These are phyloP conservation scores for Forbesichthys agassizii DNA, from an alignment of 2,113 vertebrate genomes.

Conservation along the genomic window DNA sequence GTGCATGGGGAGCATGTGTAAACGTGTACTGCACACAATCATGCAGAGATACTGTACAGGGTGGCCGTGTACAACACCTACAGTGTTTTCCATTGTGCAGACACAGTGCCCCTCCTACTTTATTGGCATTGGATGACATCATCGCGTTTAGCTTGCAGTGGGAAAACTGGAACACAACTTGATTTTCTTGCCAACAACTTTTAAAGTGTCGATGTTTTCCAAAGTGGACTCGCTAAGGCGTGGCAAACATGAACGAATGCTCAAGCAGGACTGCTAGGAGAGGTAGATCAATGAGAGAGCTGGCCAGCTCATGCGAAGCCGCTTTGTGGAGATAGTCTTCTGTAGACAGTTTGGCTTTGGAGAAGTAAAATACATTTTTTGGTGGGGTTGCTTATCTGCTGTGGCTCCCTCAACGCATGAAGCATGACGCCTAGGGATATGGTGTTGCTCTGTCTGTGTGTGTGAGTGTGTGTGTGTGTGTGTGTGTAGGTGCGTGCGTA, in stretches of 20 bases:
- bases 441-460: constrained; percentile 23
- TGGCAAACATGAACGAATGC: constrained; percentile 69
- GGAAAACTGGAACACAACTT: constrained; percentile 15
- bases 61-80: constrained; percentile 10
- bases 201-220: constrained; percentile 60
- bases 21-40: constrained; percentile 7
- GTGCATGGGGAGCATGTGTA: background rate
- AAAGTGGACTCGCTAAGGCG: constrained; percentile 67
- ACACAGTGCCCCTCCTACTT: constrained; percentile 19
- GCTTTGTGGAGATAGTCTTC: constrained; percentile 70
- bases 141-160: constrained; percentile 10
- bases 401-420: constrained; percentile 54
- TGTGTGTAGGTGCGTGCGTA: constrained; percentile 3
- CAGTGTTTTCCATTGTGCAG: background rate
- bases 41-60: constrained; percentile 6
- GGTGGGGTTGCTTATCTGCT: constrained; percentile 58
- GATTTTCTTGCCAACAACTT: constrained; percentile 43
- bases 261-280: constrained; percentile 57
- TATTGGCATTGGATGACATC: constrained; percentile 36
- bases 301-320: constrained; percentile 65
- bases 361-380: constrained; percentile 65
- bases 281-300: constrained; percentile 73
- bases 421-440: constrained; percentile 52
- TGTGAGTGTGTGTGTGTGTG: constrained; percentile 5
- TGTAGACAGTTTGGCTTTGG: constrained; percentile 71